Conservation (phyloP, 2,113 vertebrate species). For the Sula dactylatra region DNA sequence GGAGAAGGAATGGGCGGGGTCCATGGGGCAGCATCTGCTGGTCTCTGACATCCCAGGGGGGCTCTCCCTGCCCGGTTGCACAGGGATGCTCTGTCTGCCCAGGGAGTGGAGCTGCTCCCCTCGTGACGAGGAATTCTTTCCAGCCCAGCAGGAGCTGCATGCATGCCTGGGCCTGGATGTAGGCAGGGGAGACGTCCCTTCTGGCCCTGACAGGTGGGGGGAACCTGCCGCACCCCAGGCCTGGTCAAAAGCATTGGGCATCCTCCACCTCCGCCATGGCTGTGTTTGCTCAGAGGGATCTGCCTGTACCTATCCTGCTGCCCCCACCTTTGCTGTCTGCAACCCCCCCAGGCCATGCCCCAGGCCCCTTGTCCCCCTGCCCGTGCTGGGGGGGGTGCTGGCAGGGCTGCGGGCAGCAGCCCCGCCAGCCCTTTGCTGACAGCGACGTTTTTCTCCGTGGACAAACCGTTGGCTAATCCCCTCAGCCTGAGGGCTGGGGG, state of each 20-base stretch:
- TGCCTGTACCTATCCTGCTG: not conserved
- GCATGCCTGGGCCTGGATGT: not conserved
- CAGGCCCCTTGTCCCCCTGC: not conserved
- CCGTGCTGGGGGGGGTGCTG: not conserved
- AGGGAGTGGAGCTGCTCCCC: not conserved
- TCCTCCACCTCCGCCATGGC: rapidly evolving
- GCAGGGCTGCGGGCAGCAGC: not conserved
- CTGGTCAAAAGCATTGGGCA: not conserved
- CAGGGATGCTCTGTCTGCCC: not conserved
- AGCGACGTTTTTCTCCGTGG: not conserved
- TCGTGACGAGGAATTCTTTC: not conserved
- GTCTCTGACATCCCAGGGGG: rapidly evolving
- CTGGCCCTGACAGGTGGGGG: not conserved
- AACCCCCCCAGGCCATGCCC: not conserved
- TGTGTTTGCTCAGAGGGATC: not conserved
- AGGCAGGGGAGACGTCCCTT: not conserved
- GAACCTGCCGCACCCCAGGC: rapidly evolving
- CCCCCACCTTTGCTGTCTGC: not conserved
- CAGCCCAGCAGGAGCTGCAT: not conserved
- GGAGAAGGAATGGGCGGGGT: not conserved
- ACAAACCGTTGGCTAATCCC: conserved; percentile 8
- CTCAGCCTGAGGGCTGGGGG: not conserved
- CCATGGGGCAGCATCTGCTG: not conserved
- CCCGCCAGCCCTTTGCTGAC: conserved; percentile 32
- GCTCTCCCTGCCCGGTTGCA: rapidly evolving